These are phyloP conservation scores for Cotesia typhae DNA, from an alignment of 1,140 invertebrate genomes.

Conservation along the genomic window DNA sequence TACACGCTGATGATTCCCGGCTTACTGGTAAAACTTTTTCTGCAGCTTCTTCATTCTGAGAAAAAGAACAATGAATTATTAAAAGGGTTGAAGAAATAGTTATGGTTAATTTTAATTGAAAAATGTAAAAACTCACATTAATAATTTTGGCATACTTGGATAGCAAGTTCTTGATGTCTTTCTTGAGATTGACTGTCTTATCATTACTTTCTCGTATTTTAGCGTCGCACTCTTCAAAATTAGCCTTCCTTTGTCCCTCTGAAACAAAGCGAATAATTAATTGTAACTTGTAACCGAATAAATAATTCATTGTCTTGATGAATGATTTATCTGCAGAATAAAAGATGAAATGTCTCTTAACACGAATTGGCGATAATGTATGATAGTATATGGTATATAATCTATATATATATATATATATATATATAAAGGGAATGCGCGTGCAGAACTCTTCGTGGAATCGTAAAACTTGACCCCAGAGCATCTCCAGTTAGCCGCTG, in stretches of 20 bases:
- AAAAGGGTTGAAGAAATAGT: too few relatives aligned
- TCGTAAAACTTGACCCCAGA: slow-evolving; percentile 41
- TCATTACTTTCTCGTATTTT: slow-evolving; percentile 77
- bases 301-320: neutral
- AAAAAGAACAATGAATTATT: slow-evolving; percentile 37
- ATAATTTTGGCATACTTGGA: slow-evolving; percentile 69
- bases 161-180: slow-evolving; percentile 74
- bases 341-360: neutral
- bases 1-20: slow-evolving; percentile 51
- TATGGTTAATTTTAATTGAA: too few relatives aligned
- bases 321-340: slow-evolving; percentile 2
- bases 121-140: slow-evolving; percentile 54
- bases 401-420: neutral
- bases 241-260: slow-evolving; percentile 85
- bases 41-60: slow-evolving; percentile 59
- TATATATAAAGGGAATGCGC: slow-evolving; percentile 24
- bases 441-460: slow-evolving; percentile 36
- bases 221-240: slow-evolving; percentile 80
- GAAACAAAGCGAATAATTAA: slow-evolving; percentile 37
- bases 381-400: neutral
- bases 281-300: neutral
- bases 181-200: slow-evolving; percentile 76
- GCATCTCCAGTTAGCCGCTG: slow-evolving; percentile 36
- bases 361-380: slow-evolving; percentile 8
- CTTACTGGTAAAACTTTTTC: slow-evolving; percentile 51